Base-by-base conservation (phyloP, 2,113 vertebrate genomes). In the Glaucomys volans region DNA sequence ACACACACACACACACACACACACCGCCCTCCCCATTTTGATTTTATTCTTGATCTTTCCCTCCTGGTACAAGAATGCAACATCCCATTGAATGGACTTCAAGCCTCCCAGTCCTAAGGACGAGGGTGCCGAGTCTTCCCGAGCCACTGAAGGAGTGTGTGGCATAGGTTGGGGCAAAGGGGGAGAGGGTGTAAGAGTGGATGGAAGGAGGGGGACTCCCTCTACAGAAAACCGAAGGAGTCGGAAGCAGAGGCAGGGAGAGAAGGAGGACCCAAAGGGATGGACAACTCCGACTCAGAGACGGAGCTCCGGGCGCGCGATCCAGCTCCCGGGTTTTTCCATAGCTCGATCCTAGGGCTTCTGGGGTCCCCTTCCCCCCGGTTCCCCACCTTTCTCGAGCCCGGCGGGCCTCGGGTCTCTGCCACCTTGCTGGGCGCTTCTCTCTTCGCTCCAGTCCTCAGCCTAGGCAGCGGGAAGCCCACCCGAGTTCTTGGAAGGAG, bases 321-420 rank as follows among this genome's bases (percentile, higher is more conserved):
- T 98, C 97, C 97, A 90, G 90, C 74, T 87, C 92, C 97, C 96
- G 72, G 95, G 89, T 96, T 98, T 98, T 95, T 91, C 59, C 86
- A 52, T 74, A 47, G 92, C 83, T 96, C 30, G 37, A 75, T 93
- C 93, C 91, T 87, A 44, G 30, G 75, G 74, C 79, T 97, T 94
- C 87, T 64, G 83, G 96, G 91, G 95, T 86, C 95, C 87, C 82
- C 87, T 83, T 50, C 40, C 67, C 52, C 52, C 42, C 0, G 26
- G 79, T 37, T 79, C 79, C 54, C 85, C 66, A 90, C 66, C 76
- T 57, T 47, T 69, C 12, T 57, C 4, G 2, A 14, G 3, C 77
- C 6, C 0, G 17, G 4, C 32, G 1, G 71, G 81, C 77, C 2
- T 2, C 81, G 17, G 28, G 37, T 57, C 66, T 81, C n/a, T 1